Evolutionary conservation across 2,797 vertebrate species (phyloP).

Genomic region (Muscicapa comitata): DNA sequence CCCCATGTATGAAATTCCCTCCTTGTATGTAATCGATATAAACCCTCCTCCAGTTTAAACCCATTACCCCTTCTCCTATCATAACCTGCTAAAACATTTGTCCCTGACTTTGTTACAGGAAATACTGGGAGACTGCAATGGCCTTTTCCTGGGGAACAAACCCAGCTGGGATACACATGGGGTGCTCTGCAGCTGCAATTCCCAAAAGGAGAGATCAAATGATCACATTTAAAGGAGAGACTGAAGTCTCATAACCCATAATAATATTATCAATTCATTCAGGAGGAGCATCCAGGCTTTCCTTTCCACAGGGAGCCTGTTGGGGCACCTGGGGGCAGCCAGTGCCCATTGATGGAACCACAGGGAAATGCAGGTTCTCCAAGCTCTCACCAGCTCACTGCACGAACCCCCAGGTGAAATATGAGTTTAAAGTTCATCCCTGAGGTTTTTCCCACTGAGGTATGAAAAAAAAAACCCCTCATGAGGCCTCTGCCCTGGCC

Average conservation of each 20-base stretch:
- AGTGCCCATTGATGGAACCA: background rate
- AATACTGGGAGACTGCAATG: background rate
- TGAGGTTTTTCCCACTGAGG: background rate
- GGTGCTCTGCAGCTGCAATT: background rate
- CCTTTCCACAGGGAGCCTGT: accelerated
- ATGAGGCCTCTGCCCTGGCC: accelerated
- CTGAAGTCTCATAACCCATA: too few relatives aligned
- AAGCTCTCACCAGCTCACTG: background rate
- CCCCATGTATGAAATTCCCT: background rate
- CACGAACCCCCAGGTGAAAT: background rate
- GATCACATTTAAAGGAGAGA: too few relatives aligned
- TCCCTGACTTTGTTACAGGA: background rate
- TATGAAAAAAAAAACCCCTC: background rate
- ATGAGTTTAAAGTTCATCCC: accelerated
- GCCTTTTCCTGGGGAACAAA: background rate
- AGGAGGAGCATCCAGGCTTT: background rate
- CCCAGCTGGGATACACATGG: accelerated
- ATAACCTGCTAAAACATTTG: background rate
- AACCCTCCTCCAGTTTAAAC: background rate
- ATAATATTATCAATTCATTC: too few relatives aligned
- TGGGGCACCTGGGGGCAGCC: accelerated
- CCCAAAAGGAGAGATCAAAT: background rate
- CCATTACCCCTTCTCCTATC: background rate
- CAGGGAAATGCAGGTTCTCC: accelerated
- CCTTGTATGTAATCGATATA: too few relatives aligned